Evolutionary conservation across 1,140 invertebrate species (phyloP), one percentile per base, ranked within the genome.

Genomic region (Megalopta genalis): DNA sequence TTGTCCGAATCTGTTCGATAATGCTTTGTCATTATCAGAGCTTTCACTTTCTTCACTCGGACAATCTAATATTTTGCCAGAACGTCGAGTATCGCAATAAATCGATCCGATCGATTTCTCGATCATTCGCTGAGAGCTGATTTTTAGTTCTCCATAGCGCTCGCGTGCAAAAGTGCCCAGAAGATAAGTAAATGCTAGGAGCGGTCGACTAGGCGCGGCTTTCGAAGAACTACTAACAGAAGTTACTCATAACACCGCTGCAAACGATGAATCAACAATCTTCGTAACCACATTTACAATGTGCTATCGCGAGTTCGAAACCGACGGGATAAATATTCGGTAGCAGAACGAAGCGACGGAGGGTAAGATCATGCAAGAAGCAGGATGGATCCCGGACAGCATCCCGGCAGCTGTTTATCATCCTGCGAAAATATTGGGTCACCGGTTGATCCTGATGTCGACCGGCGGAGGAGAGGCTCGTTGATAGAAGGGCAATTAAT

Each of bases 401-500:
- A 6, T 57, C 54, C 59, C 9, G 12, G 25, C 59, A 14, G 25
- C 59, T 25, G n/a, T 60, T 60, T 25, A 60, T 60, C 59, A 27
- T 60, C 10, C 0, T 4, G 10, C 10, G 23, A 66, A 32, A 69
- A 57, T 27, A 69, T 68, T 18, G 57, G 68, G 52, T 78, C 49
- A 83, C 66, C 76, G 60, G 42, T 46, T 18, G 60, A 32, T 82
- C 77, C 63, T 21, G 73, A 49, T 80, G 80, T 85, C 42, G 52
- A 62, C 78, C 83, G 68, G 70, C 46, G 81, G 76, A 88, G 86
- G 86, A 87, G 86, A 87, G 88, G 87, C 81, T 83, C 74, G 80
- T 62, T 86, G 88, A 90, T 88, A 86, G 89, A 88, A 85, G 87
- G 86, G 83, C 84, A 86, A 91, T 91, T 90, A 91, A 91, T 91